phyloP scores from a whole-genome alignment of 2,113 vertebrate genomes.

The Pteruthius melanotis region DNA sequence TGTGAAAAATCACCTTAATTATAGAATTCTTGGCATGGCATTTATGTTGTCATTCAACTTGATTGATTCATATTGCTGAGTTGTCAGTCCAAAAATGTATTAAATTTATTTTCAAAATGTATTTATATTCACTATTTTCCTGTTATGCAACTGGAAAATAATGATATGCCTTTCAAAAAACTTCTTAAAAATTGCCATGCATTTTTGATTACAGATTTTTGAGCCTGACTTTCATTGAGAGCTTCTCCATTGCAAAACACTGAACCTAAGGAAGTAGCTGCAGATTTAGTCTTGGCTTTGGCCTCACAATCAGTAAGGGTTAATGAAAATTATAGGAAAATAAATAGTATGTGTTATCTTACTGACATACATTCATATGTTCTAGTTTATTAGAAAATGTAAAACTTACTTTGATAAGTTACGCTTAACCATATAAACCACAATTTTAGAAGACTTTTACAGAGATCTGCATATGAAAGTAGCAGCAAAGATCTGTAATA shows the following conservation, averaged over 20 bases:
- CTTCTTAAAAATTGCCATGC: neutral
- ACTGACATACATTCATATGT: neutral
- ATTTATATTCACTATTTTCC: constrained; percentile 53
- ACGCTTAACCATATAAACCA: neutral
- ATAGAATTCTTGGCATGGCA: constrained; percentile 5
- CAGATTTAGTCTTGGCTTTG: neutral
- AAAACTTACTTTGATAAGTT: neutral
- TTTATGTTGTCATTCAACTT: constrained; percentile 66
- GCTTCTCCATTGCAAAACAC: neutral
- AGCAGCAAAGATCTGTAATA: neutral
- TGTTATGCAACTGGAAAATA: neutral
- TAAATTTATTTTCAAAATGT: constrained; percentile 40
- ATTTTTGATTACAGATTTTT: neutral
- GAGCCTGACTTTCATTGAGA: neutral
- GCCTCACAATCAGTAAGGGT: neutral
- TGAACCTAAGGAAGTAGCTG: neutral
- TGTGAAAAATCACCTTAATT: constrained; percentile 67
- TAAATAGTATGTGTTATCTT: neutral
- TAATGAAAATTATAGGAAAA: neutral
- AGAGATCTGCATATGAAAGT: neutral
- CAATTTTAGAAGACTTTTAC: neutral
- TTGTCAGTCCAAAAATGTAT: constrained; percentile 29
- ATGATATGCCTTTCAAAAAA: neutral
- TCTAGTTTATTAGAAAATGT: neutral
- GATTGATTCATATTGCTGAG: constrained; percentile 58